Evolutionary conservation across 2,888 invertebrate genomes (phyloP).

Genomic region (Caradrina clavipalpis): DNA sequence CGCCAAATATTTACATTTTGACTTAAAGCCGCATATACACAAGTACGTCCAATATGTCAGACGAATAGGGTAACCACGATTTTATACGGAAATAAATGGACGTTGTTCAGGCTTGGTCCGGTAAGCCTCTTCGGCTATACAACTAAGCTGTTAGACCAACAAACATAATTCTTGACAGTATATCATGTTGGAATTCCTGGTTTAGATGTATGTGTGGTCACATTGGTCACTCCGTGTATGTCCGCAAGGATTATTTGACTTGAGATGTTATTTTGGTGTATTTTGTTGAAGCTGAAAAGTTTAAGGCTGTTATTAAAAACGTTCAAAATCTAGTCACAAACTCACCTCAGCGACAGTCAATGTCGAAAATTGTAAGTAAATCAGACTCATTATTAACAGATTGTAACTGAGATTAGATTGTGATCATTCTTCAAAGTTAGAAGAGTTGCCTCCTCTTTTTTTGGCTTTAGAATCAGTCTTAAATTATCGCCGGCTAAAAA

Average conservation of each 20-base stretch:
- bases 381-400: too few relatives aligned
- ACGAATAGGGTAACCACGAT: conserved; percentile 48
- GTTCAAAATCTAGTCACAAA: too few relatives aligned
- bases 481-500: too few relatives aligned
- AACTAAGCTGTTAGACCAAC: conserved; percentile 48
- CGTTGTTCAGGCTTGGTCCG: conserved; percentile 24
- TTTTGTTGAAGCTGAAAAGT: too few relatives aligned
- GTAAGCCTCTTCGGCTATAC: conserved; percentile 38
- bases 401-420: too few relatives aligned
- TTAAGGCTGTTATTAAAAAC: too few relatives aligned
- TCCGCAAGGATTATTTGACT: conserved; percentile 16
- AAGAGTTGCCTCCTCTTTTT: too few relatives aligned
- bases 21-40: conserved; percentile 24
- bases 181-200: conserved; percentile 39
- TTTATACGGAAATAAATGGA: conserved; percentile 48
- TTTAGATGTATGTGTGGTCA: conserved; percentile 36
- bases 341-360: too few relatives aligned
- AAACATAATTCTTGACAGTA: conserved; percentile 43
- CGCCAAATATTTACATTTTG: conserved; percentile 43
- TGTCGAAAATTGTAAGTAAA: too few relatives aligned
- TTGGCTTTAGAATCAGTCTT: too few relatives aligned
- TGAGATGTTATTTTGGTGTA: conserved; percentile 4
- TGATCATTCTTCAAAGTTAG: too few relatives aligned
- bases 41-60: conserved; percentile 34
- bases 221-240: conserved; percentile 7